Evolutionary conservation across 2,888 invertebrate genomes (phyloP).

Genomic region (Danaus chrysippus): DNA sequence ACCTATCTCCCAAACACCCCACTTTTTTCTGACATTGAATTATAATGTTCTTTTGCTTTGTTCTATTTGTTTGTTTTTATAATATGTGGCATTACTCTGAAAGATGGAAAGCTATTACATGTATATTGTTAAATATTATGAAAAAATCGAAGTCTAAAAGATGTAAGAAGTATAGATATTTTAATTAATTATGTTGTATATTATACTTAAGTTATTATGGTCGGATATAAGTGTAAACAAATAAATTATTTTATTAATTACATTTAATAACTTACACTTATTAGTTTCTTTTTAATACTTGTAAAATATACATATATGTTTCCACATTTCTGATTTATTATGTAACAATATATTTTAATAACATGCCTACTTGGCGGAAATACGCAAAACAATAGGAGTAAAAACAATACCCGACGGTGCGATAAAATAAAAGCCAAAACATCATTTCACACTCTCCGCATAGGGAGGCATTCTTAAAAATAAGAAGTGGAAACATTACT

Average conservation of each 20-base stretch:
- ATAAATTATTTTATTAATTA: too few species aligned
- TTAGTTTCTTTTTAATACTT: too few species aligned
- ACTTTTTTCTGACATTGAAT: slow-evolving; percentile 42
- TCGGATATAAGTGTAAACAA: too few species aligned
- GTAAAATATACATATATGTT: background rate
- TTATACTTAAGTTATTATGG: too few species aligned
- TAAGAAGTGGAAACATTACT: slow-evolving; percentile 41
- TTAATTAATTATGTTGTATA: too few species aligned
- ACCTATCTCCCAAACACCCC: slow-evolving; percentile 56
- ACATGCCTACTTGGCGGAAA: slow-evolving; percentile 7
- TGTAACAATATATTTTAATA: slow-evolving; percentile 12
- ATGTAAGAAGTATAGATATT: too few species aligned
- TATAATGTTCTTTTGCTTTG: slow-evolving; percentile 15
- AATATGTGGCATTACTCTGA: background rate
- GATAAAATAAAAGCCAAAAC: slow-evolving; percentile 49
- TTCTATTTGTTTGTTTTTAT: slow-evolving; percentile 15
- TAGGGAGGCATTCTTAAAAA: slow-evolving; percentile 40
- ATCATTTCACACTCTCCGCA: slow-evolving; percentile 53
- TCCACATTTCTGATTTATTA: slow-evolving; percentile 7
- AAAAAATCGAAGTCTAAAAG: too few species aligned
- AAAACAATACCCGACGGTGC: slow-evolving; percentile 46
- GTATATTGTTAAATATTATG: too few species aligned
- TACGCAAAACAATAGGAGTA: slow-evolving; percentile 11
- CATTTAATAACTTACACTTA: too few species aligned
- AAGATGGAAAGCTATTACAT: too few species aligned